Percentiles rank a stretch among this genome's conserved stretches.
These are phyloP conservation scores for Astyanax mexicanus DNA, from an alignment of 2,797 vertebrate genomes.

Conservation along the genomic window DNA sequence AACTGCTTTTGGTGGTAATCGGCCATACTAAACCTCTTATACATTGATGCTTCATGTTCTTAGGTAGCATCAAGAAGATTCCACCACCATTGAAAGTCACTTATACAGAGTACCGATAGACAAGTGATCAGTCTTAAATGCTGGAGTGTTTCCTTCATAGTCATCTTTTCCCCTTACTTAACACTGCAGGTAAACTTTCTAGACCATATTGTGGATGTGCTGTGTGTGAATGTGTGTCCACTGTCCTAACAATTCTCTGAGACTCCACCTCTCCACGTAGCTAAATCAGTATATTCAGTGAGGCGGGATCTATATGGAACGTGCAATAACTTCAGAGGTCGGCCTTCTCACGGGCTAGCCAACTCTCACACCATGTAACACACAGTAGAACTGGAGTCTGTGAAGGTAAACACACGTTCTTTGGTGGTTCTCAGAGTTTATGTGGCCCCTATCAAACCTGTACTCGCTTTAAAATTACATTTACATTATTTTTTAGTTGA, in stretches of 20 bases:
- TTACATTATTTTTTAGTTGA: too few species aligned
- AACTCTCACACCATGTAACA: constrained; percentile 35
- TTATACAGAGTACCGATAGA: not conserved
- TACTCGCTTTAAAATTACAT: too few species aligned
- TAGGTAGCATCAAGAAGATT: too few species aligned
- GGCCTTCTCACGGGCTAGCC: constrained; percentile 18
- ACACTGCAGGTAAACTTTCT: not conserved
- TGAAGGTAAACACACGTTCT: not conserved
- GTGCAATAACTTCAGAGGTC: constrained; percentile 64
- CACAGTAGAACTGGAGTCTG: constrained; percentile 2
- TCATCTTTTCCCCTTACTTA: not conserved
- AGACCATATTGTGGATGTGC: not conserved
- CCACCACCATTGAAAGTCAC: too few species aligned
- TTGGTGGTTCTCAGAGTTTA: not conserved
- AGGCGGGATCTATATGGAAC: constrained; percentile 65
- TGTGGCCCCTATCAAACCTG: not conserved
- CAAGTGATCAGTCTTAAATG: not conserved
- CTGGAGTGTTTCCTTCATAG: not conserved
- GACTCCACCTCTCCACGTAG: constrained; percentile 30
- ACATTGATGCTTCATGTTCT: too few species aligned
- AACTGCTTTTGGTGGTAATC: too few species aligned
- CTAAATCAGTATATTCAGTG: constrained; percentile 39
- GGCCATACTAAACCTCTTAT: too few species aligned
- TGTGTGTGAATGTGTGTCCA: constrained; percentile 7
- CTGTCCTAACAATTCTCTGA: constrained; percentile 8